Conservation (phyloP, 2,888 invertebrate species). For the Chrysopilus asiliformis region DNA sequence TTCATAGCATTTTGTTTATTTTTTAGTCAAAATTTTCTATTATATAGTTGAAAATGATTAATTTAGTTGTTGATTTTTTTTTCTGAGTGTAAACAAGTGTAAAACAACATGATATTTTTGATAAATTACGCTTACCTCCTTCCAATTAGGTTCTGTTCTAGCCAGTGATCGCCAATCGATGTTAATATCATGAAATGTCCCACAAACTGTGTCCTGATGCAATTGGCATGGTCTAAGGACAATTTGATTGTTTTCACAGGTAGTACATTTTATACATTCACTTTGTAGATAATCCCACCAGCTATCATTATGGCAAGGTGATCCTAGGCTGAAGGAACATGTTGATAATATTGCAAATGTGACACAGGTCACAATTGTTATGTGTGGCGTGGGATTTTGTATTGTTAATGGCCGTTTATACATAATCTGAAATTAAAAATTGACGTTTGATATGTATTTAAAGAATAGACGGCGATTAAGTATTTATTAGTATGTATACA, state of each 20-base stretch:
- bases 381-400: constrained; percentile 5
- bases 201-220: constrained; percentile 63
- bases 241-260: constrained; percentile 48
- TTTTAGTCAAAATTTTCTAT: too few relatives aligned
- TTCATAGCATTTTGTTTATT: too few relatives aligned
- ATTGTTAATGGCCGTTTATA: constrained; percentile 4
- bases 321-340: constrained; percentile 28
- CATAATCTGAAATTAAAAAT: constrained; percentile 6
- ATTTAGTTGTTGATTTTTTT: too few relatives aligned
- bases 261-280: constrained; percentile 55
- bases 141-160: constrained; percentile 35
- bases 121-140: constrained; percentile 29
- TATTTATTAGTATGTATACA: too few relatives aligned
- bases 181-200: constrained; percentile 50
- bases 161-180: constrained; percentile 46
- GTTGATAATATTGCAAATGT: constrained; percentile 19
- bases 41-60: too few relatives aligned
- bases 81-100: too few relatives aligned
- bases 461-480: too few relatives aligned
- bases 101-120: too few relatives aligned
- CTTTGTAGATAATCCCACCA: constrained; percentile 56
- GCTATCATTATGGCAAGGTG: constrained; percentile 43
- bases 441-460: background rate
- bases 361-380: constrained; percentile 9
- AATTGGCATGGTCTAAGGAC: constrained; percentile 60